Base-by-base conservation (phyloP, 2,113 vertebrate genomes). In the Pavo muticus region DNA sequence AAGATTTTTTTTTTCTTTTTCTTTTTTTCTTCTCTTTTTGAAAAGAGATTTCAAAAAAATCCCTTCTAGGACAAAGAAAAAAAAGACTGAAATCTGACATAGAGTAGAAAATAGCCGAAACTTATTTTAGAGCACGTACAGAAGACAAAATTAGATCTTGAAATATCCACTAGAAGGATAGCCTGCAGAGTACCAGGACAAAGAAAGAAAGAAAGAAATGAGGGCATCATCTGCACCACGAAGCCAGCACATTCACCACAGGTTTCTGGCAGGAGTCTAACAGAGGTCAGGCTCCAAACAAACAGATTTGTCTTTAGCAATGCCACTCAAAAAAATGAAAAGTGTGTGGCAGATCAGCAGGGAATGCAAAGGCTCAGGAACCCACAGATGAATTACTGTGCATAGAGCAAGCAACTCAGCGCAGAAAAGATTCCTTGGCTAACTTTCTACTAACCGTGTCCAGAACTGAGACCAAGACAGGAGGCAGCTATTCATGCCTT, bases 21-120 rank as follows among this genome's bases (percentile, higher is more conserved):
- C 25, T 5, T 27, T 15, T 57, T 16, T 13, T 19, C 27, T 29
- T 25, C 21, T 10, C 4, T 8, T 14, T 42, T 48, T 61, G 4
- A 32, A 27, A 18, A 61, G 5, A 73, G 40, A 11, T 54, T 72
- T 9, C 0, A 30, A 24, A 56, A 56, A 87, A 78, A 91, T 84
- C 3, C 29, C 61, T 70, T 82, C 61, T 11, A 75, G 59, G 47
- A 82, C 45, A 87, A 78, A 91, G 89, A 17, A 78, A 75, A 91
- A 91, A 54, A 40, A 87, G 37, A 75, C 2, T 64, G 42, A 91
- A 91, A 86, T 64, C 37, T 67, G 81, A 71, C 56, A 71, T 6
- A 29, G 35, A 44, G 10, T 14, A 69, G 12, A 94, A 88, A 88
- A 93, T 78, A 91, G 32, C 73, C 57, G 81, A n/a, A 86, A 84